A percentile compares a stretch with the other conserved stretches of the same genome.
Conservation (phyloP, 2,888 invertebrate species). For the Sinhomidia bicolor region DNA sequence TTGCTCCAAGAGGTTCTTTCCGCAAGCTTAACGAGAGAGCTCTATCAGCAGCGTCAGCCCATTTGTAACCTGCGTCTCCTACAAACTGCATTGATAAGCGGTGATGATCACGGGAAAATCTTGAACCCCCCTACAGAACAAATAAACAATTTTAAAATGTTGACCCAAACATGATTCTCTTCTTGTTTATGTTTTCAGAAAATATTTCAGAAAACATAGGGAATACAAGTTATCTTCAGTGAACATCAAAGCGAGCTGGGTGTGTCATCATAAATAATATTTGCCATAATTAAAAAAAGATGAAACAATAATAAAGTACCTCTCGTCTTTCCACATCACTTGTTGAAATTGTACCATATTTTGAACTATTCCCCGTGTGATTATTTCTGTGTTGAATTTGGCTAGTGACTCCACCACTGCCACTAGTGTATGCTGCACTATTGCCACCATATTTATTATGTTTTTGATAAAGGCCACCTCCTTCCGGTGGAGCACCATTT, state of each 20-base stretch:
- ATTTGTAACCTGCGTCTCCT: constrained; percentile 87
- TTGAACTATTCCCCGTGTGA: constrained; percentile 59
- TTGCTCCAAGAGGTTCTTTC: constrained; percentile 92
- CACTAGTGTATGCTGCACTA: neutral
- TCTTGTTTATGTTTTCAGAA: neutral
- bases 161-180: neutral
- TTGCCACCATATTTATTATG: constrained; percentile 50
- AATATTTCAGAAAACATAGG: constrained; percentile 48
- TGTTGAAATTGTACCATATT: constrained; percentile 68
- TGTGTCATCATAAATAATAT: constrained; percentile 59
- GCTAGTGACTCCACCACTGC: constrained; percentile 52
- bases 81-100: constrained; percentile 93
- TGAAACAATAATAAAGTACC: constrained; percentile 25
- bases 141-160: neutral
- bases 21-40: constrained; percentile 83
- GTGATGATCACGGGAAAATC: constrained; percentile 84
- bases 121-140: constrained; percentile 66
- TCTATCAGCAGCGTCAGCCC: constrained; percentile 92
- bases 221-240: constrained; percentile 49
- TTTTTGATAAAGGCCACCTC: constrained; percentile 57
- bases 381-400: constrained; percentile 64
- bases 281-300: neutral
- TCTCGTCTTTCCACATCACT: constrained; percentile 62
- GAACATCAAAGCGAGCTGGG: constrained; percentile 69
- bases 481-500: constrained; percentile 48